Conservation (phyloP, 2,113 vertebrate genomes). For the Axis porcinus region DNA sequence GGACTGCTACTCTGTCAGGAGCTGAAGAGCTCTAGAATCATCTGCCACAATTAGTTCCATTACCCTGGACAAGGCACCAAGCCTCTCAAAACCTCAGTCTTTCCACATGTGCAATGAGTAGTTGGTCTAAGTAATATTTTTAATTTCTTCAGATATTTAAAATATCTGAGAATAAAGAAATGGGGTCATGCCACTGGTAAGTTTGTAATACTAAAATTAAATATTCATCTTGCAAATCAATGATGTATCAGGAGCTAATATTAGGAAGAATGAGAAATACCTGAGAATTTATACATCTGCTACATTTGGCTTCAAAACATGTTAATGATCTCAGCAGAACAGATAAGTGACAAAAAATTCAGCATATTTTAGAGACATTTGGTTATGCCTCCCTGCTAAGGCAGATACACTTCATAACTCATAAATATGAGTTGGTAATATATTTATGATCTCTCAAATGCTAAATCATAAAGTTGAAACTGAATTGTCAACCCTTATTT, state of each 20-base stretch:
- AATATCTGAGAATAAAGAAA: conserved; percentile 1
- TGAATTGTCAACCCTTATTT: background rate
- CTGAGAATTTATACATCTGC: conserved; percentile 25
- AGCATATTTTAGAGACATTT: conserved; percentile 47
- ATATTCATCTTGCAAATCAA: background rate
- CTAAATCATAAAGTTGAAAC: conserved; percentile 8
- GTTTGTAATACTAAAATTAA: background rate
- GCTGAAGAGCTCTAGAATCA: background rate
- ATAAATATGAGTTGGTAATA: conserved; percentile 37
- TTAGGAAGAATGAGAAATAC: conserved; percentile 47
- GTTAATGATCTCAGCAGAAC: conserved; percentile 37
- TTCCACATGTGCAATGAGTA: background rate
- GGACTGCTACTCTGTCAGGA: background rate
- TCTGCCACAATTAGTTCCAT: background rate
- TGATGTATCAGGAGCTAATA: background rate
- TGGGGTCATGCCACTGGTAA: background rate
- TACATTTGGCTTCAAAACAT: conserved; percentile 31
- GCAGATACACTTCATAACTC: conserved; percentile 33
- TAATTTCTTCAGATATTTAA: background rate
- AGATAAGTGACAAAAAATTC: conserved; percentile 28
- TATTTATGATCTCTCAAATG: conserved; percentile 11
- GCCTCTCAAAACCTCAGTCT: background rate
- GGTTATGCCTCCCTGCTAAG: conserved; percentile 39
- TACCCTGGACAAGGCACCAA: background rate
- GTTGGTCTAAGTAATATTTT: conserved; percentile 11